Base-by-base conservation (phyloP, 2,113 vertebrate species). In the Rhagologus leucostigma region DNA sequence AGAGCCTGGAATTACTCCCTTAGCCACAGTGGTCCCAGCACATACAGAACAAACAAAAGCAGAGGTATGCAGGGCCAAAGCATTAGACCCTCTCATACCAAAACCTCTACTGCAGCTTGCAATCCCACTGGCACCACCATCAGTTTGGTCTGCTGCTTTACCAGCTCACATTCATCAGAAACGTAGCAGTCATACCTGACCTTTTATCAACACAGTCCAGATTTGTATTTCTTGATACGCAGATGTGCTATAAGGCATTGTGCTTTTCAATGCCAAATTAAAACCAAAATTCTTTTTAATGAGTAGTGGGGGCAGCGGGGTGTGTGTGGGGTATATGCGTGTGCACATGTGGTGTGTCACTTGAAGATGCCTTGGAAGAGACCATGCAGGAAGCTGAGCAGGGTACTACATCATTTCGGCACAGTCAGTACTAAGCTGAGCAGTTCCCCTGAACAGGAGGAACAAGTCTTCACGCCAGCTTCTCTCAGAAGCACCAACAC, bases 271-370 rank as follows among this genome's bases (percentile, higher is more conserved):
- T 33, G 47, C 26, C 47, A 90, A 86, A 85, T 86, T 23, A 83
- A 85, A 84, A 35, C 11, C 9, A 50, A 50, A 67, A 37, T 60
- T 46, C 3, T 27, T 74, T 62, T 30, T 26, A 7, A 78, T n/a
- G 18, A 70, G n/a, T 6, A 29, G 22, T 16, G 10, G 35, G 16
- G 6, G 46, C 53, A 75, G 53, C 0, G 0, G 19, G 0, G 16
- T 19, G 30, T 35, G 35, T 21, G 30, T 5, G 13, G 7, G 52
- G 53, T 23, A 14, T 44, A 29, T 39, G 14, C 7, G 19, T 11
- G 20, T 11, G 9, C 10, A 44, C 16, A 12, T 60, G 35, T 4
- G 4, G 15, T 52, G n/a, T 26, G 12, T n/a, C 69, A 52, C 26
- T 33, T 74, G 64, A 46, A 74, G 53, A 16, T 35, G 64, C 44